A percentile compares a stretch with the other conserved stretches of the same genome.
phyloP scores from a whole-genome alignment of 2,113 vertebrate species.

The Podocnemis expansa region DNA sequence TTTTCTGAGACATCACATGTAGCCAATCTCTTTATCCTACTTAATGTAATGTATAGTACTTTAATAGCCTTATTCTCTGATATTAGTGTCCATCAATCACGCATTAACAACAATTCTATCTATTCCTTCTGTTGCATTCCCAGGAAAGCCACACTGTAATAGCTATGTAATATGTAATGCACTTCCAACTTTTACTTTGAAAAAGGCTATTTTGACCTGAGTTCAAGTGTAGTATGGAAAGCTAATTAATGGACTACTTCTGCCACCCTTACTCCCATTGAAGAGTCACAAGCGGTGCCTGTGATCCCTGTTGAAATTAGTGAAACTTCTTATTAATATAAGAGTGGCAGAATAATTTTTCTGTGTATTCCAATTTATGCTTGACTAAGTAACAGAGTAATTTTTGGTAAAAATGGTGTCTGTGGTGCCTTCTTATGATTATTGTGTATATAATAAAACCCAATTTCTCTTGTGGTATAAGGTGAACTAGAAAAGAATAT shows the following conservation, averaged over 20 bases:
- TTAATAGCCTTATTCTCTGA: neutral
- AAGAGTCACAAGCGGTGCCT: neutral
- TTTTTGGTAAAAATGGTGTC: accelerated
- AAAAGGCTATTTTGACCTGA: neutral
- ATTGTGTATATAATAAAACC: neutral
- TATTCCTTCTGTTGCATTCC: neutral
- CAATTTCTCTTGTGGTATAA: neutral
- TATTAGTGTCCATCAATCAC: conserved; percentile 40
- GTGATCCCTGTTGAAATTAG: neutral
- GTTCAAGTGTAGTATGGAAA: neutral
- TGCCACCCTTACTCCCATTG: neutral
- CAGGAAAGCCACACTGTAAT: neutral
- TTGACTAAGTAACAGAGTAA: neutral
- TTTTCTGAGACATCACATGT: conserved; percentile 44
- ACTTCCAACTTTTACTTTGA: neutral
- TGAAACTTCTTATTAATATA: neutral
- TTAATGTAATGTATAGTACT: conserved; percentile 39
- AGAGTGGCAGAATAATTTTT: neutral
- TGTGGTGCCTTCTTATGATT: neutral
- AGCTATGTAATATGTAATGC: neutral
- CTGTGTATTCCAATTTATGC: neutral
- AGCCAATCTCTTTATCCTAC: conserved; percentile 33
- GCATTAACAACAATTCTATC: conserved; percentile 38
- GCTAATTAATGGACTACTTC: neutral
- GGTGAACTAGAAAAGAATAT: neutral